Conservation (phyloP, 2,113 vertebrate genomes). For the Rhodinocichla rosea region DNA sequence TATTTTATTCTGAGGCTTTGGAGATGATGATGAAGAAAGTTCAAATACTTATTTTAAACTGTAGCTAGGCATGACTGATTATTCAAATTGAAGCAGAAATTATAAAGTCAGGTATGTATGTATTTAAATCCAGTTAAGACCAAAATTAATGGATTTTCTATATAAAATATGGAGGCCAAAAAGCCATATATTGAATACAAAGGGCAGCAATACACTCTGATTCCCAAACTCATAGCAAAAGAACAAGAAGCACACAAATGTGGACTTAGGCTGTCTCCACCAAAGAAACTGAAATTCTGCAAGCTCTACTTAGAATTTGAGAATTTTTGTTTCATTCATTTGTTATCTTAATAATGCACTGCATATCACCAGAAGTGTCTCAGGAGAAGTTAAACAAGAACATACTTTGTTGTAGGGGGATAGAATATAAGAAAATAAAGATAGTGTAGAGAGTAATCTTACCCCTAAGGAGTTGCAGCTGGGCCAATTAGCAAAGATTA, state of each 20-base stretch:
- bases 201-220: background rate
- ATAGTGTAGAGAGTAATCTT: too few relatives aligned
- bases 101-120: background rate
- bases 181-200: background rate
- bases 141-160: background rate
- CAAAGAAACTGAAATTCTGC: background rate
- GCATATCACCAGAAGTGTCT: background rate
- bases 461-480: too few relatives aligned
- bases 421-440: too few relatives aligned
- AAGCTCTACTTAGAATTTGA: background rate
- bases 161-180: background rate
- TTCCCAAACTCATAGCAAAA: background rate
- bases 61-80: background rate
- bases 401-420: background rate
- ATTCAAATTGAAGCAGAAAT: background rate
- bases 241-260: background rate
- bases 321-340: background rate
- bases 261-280: background rate
- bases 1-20: background rate
- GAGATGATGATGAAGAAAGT: background rate
- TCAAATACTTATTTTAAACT: background rate
- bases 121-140: background rate
- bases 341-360: background rate
- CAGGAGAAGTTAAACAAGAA: background rate
- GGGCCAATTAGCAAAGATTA: too few relatives aligned